These are phyloP conservation scores for Echiichthys vipera DNA, from an alignment of 2,797 vertebrate genomes.

Conservation along the genomic window DNA sequence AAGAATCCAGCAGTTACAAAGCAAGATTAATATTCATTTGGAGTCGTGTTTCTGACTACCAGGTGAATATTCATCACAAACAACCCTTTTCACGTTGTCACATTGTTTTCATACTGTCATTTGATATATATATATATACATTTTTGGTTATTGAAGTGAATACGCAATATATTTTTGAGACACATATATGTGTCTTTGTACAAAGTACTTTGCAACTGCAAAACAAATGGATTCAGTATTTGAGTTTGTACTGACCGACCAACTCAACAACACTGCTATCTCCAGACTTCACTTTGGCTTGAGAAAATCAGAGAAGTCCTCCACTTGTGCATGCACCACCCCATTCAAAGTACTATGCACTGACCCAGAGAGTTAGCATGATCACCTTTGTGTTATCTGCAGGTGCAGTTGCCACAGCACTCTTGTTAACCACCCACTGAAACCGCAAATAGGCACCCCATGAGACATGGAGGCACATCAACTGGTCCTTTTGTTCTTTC, in stretches of 20 bases:
- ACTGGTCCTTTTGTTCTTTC: slow-evolving; percentile 64
- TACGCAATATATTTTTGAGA: background rate
- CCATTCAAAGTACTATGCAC: slow-evolving; percentile 16
- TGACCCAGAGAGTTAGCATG: slow-evolving; percentile 36
- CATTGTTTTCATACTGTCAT: background rate
- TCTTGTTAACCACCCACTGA: slow-evolving; percentile 71
- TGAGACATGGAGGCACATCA: slow-evolving; percentile 63
- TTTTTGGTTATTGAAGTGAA: background rate
- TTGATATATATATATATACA: background rate
- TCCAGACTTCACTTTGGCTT: background rate
- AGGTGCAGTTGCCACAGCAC: slow-evolving; percentile 52
- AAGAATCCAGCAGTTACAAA: background rate
- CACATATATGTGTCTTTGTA: background rate
- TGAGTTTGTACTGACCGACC: background rate
- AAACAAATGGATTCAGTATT: background rate
- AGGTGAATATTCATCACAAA: too few species aligned
- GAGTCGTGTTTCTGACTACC: too few species aligned
- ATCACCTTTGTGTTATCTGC: slow-evolving; percentile 62
- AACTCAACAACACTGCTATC: background rate
- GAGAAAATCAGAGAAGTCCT: background rate
- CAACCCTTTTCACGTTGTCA: background rate
- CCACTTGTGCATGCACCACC: background rate
- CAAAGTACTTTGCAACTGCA: too few species aligned
- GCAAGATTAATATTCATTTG: background rate
- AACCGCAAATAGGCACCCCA: slow-evolving; percentile 66